Evolutionary conservation across 2,888 invertebrate species (phyloP).

Genomic region (Melanostoma scalare): DNA sequence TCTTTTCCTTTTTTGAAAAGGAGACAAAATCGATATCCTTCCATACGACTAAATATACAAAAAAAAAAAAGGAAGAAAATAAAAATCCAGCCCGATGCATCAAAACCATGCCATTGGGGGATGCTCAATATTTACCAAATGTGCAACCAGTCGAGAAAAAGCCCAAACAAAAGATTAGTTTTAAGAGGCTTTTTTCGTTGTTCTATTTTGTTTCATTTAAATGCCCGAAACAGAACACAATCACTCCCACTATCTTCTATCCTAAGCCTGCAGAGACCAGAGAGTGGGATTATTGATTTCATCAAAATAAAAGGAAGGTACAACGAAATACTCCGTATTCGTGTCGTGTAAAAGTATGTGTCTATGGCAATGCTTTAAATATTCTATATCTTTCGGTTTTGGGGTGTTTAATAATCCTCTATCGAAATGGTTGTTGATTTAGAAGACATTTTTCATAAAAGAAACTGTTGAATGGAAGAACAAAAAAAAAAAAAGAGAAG

Average conservation of each 20-base stretch:
- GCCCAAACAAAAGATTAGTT: slow-evolving; percentile 38
- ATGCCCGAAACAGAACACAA: slow-evolving; percentile 22
- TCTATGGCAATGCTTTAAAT: no score
- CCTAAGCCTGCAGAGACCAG: neutral
- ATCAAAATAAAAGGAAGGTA: slow-evolving; percentile 19
- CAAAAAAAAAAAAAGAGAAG: neutral
- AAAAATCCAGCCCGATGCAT: slow-evolving; percentile 4
- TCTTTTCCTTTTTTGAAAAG: neutral
- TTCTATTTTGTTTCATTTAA: slow-evolving; percentile 2
- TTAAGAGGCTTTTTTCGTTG: slow-evolving; percentile 15
- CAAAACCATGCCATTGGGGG: neutral
- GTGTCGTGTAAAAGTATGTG: no score
- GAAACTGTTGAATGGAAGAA: no score
- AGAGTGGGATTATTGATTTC: slow-evolving; percentile 41
- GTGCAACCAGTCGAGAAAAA: slow-evolving; percentile 38
- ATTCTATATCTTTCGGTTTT: no score
- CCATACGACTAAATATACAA: neutral
- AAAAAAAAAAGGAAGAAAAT: neutral
- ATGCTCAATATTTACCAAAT: slow-evolving; percentile 16
- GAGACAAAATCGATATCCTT: slow-evolving; percentile 37
- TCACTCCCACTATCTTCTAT: neutral
- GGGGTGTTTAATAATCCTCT: no score
- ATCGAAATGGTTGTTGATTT: no score
- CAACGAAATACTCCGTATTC: neutral
- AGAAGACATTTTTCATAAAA: no score